Conservation (phyloP, 2,797 vertebrate genomes). For the Dendrocincla tyrannina region DNA sequence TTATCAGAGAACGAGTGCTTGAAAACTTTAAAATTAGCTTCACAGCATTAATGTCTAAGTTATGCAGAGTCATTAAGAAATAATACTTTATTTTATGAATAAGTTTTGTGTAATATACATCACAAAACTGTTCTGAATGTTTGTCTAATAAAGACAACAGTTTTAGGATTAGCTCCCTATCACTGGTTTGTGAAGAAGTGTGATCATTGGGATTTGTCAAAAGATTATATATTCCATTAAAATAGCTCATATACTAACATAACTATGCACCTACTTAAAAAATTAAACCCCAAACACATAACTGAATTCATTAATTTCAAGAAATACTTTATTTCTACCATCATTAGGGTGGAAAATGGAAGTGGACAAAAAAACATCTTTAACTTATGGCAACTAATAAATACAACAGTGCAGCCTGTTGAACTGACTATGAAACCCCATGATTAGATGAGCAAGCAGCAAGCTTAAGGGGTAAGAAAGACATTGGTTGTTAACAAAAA, state of each 20-base stretch:
- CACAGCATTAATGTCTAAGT: not conserved
- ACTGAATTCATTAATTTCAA: constrained; percentile 26
- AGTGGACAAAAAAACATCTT: constrained; percentile 10
- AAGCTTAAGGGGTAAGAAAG: not conserved
- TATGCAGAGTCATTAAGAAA: constrained; percentile 8
- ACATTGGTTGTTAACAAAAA: constrained; percentile 44
- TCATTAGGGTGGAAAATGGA: constrained; percentile 32
- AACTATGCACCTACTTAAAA: not conserved
- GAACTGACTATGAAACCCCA: not conserved
- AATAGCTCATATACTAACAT: not conserved
- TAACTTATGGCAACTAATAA: constrained; percentile 24
- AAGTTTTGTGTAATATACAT: not conserved
- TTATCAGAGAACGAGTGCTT: not conserved
- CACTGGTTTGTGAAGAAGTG: not conserved
- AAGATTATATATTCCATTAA: not conserved
- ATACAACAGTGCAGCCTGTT: not conserved
- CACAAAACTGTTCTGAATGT: not conserved
- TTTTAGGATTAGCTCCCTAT: not conserved
- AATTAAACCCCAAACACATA: not conserved
- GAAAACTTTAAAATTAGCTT: constrained; percentile 2
- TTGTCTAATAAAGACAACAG: not conserved
- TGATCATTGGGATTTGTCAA: not conserved
- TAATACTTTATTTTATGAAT: not conserved
- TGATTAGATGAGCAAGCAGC: not conserved
- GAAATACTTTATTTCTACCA: not conserved